Percentiles rank a stretch among this genome's conserved stretches.
Conservation (phyloP, 2,888 invertebrate species). For the Geophilus truncorum region DNA sequence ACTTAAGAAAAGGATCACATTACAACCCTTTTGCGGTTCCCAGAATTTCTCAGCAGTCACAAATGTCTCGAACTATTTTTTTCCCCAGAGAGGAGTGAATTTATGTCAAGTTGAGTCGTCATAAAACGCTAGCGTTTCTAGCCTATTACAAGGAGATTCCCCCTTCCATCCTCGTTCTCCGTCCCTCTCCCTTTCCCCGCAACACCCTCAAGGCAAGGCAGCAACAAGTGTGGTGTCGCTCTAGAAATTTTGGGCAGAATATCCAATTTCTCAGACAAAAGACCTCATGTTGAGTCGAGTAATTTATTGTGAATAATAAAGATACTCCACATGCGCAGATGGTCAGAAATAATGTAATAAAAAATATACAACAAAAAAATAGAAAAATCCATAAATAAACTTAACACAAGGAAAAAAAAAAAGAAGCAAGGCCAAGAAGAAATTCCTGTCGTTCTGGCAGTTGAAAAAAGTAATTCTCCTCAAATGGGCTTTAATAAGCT, state of each 20-base stretch:
- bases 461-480: background rate
- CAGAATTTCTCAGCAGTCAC: conserved; percentile 15
- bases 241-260: conserved; percentile 9
- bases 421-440: conserved; percentile 2
- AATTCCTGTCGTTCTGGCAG: conserved; percentile 12
- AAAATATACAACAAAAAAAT: background rate
- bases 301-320: conserved; percentile 18
- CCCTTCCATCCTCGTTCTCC: background rate
- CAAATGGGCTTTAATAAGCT: background rate
- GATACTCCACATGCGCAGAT: conserved; percentile 21
- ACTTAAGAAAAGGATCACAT: conserved; percentile 19
- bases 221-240: conserved; percentile 13
- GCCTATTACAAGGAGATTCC: background rate
- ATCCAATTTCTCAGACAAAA: conserved; percentile 24
- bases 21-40: conserved; percentile 24
- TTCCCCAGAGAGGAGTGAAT: background rate
- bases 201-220: background rate
- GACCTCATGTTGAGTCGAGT: conserved; percentile 13
- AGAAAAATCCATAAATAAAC: conserved; percentile 6
- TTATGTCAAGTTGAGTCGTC: conserved; percentile 25
- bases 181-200: background rate
- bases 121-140: conserved; percentile 20
- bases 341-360: conserved; percentile 2
- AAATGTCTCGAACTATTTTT: background rate
- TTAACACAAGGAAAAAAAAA: conserved; percentile 7